These are phyloP conservation scores for Drosophila niveifrons DNA, from an alignment of 2,888 invertebrate species.

Conservation along the genomic window DNA sequence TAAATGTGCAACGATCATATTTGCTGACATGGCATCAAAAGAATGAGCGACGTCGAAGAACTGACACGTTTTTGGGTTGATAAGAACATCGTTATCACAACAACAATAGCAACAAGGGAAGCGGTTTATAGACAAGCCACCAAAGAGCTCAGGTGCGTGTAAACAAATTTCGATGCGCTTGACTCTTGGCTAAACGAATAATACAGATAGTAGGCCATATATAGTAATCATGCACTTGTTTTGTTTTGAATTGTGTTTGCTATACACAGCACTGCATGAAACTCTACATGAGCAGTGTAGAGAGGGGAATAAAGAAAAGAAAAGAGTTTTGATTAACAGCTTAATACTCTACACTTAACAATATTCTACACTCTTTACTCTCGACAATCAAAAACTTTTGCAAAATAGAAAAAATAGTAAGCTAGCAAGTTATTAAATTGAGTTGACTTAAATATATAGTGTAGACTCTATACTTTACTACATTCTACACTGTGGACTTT, in stretches of 20 bases:
- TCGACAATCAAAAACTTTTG: too few species aligned
- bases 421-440: too few species aligned
- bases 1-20: background rate
- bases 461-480: too few species aligned
- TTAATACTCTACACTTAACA: too few species aligned
- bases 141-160: conserved; percentile 20
- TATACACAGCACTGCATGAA: too few species aligned
- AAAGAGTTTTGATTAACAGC: too few species aligned
- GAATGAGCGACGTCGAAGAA: background rate
- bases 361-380: too few species aligned
- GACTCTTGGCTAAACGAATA: conserved; percentile 9
- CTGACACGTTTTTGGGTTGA: conserved; percentile 14
- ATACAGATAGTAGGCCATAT: background rate
- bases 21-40: background rate
- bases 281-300: too few species aligned
- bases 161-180: conserved; percentile 29
- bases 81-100: conserved; percentile 29
- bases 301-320: too few species aligned
- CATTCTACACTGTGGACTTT: too few species aligned
- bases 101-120: background rate
- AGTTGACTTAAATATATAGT: too few species aligned
- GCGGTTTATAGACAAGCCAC: conserved; percentile 4
- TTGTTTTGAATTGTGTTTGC: background rate
- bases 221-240: background rate
- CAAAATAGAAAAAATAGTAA: too few species aligned